A percentile compares a stretch with the other conserved stretches of the same genome.
Conservation (phyloP, 1,140 invertebrate genomes). For the Sarcophaga bullata region DNA sequence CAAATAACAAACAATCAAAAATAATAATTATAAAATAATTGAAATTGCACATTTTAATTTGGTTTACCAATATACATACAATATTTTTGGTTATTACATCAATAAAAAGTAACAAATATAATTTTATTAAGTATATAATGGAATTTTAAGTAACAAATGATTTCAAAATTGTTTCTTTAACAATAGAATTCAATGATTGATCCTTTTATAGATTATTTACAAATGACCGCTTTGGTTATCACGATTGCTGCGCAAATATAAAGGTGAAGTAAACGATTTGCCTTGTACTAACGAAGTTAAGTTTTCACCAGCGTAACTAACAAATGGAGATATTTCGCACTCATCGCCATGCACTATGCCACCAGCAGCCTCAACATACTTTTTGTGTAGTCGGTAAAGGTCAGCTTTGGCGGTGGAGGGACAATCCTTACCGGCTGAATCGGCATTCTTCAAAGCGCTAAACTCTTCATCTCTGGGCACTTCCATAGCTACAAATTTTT, state of each 20-base stretch:
- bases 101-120: not conserved
- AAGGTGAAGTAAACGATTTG: slow-evolving; percentile 77
- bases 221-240: slow-evolving; percentile 59
- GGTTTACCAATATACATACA: not conserved
- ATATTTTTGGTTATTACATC: not conserved
- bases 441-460: slow-evolving; percentile 95
- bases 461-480: slow-evolving; percentile 94
- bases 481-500: slow-evolving; percentile 94
- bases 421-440: slow-evolving; percentile 87
- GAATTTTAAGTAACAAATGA: slow-evolving; percentile 34
- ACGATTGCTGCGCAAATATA: slow-evolving; percentile 66
- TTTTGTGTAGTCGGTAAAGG: slow-evolving; percentile 83
- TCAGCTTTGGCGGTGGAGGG: slow-evolving; percentile 86
- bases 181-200: not conserved
- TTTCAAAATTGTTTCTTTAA: not conserved
- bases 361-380: slow-evolving; percentile 86
- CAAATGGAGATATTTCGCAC: slow-evolving; percentile 90
- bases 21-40: slow-evolving; percentile 22
- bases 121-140: slow-evolving; percentile 20
- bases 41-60: slow-evolving; percentile 29
- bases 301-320: slow-evolving; percentile 92
- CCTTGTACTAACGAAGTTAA: slow-evolving; percentile 74
- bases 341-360: slow-evolving; percentile 77
- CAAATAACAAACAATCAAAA: not conserved
- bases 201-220: slow-evolving; percentile 38